These are phyloP conservation scores for Atherinomorus stipes DNA, from an alignment of 2,113 vertebrate species.

Conservation along the genomic window DNA sequence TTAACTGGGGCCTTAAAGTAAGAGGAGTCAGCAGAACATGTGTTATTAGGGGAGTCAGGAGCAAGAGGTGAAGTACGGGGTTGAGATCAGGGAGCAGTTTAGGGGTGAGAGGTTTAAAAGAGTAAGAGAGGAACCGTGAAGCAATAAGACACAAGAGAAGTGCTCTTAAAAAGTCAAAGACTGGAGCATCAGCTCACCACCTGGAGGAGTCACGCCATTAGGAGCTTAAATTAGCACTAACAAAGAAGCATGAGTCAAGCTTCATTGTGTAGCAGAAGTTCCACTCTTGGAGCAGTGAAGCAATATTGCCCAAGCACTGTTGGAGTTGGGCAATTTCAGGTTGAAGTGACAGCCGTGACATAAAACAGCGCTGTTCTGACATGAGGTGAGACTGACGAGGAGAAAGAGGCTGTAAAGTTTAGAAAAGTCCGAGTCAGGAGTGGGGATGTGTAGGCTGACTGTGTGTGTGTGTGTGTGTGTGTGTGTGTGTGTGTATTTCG, in stretches of 20 bases:
- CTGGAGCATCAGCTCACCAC: slow-evolving; percentile 41
- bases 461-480: slow-evolving; percentile 38
- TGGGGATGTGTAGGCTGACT: slow-evolving; percentile 3
- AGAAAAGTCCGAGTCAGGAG: slow-evolving; percentile 8
- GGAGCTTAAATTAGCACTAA: slow-evolving; percentile 25
- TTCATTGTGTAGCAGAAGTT: not conserved
- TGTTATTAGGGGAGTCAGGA: slow-evolving; percentile 30
- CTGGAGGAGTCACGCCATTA: slow-evolving; percentile 53
- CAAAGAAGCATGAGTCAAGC: slow-evolving; percentile 4
- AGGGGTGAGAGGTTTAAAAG: slow-evolving; percentile 14
- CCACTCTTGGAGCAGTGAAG: not conserved
- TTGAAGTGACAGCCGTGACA: slow-evolving; percentile 2
- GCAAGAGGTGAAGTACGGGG: slow-evolving; percentile 54
- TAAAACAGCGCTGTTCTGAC: not conserved
- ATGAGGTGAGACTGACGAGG: slow-evolving; percentile 13
- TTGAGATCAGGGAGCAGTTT: slow-evolving; percentile 22
- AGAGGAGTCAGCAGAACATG: slow-evolving; percentile 42
- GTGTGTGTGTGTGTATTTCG: slow-evolving; percentile 37
- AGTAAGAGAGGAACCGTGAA: slow-evolving; percentile 9
- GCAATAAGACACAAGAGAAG: not conserved
- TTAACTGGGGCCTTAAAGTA: slow-evolving; percentile 41
- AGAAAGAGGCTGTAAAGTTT: not conserved
- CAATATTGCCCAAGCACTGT: not conserved
- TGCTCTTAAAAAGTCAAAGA: slow-evolving; percentile 31
- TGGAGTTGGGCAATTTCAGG: not conserved